Base-by-base conservation (phyloP, 1,140 invertebrate genomes). In the Drosophila auraria region DNA sequence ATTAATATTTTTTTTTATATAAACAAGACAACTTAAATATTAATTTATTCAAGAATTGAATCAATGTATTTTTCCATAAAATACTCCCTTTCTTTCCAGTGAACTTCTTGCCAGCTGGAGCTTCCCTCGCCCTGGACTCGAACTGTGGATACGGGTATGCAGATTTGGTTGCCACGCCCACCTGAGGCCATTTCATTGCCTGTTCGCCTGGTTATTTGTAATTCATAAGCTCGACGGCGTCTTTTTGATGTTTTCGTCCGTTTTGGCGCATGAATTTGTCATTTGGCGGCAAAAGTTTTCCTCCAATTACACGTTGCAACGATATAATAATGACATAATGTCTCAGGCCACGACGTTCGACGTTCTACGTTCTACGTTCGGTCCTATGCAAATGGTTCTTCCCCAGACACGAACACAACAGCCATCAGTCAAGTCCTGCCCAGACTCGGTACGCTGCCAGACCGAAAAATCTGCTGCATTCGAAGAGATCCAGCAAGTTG, bases 251-350 rank as follows among this genome's bases (percentile, higher is more conserved):
- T 74, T 59, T 59, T 80, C 51, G 51, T 66, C 53, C 60, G 54
- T 83, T 87, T 87, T 80, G 80, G 77, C 61, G 33, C 69, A 76
- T 79, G 60, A 78, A 87, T 84, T 87, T 87, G 84, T 87, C 84
- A 87, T 87, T 87, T 87, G 84, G 62, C 81, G 84, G 84, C 84
- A 89, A 89, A 86, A 89, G 42, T 81, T 84, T 89, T 79, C 81
- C 65, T 90, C 82, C 84, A 89, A 89, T 89, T 89, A 90, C 79
- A 89, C 84, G 78, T 89, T 89, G 82, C 75, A 89, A 89, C 86
- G 68, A 89, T 74, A 90, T 89, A 89, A 90, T 89, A 89, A 89
- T 89, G 86, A 82, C 82, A 89, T 87, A 87, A 87, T 87, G 83
- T 83, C 75, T 66, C 79, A 84, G 59, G 62, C 76, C 60, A 47